Evolutionary conservation across 2,888 invertebrate genomes (phyloP), one percentile per base, ranked within the genome.

Genomic region (Rhagonycha lutea): DNA sequence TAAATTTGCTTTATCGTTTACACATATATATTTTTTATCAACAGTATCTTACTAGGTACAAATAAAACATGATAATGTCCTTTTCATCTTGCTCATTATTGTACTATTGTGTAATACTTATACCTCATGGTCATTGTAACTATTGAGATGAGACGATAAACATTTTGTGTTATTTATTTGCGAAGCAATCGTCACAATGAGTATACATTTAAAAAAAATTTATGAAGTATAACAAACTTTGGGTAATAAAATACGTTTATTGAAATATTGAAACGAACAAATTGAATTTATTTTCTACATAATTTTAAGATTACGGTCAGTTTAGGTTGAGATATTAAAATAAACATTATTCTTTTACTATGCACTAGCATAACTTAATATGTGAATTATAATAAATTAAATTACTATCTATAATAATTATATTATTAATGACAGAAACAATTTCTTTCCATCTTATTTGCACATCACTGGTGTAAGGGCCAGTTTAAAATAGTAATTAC

Each of bases 1-100:
- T 74, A 74, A 77, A 69, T 72, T 73, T 47, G 69, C 28, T 68
- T 32, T 63, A 70, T 71, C 69, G 63, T 82, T 82, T 82, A 78
- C 84, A 84, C 83, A 84, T 84, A 47, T 47, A 47, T n/a, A 47
- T 82, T 82, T 83, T 80, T 83, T 83, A 84, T 84, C 83, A 80
- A 78, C 77, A 74, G 73, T 78, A 83, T 84, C 82, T 82, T 80
- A 81, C 80, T 81, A 83, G 81, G 81, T 83, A 83, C 83, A 84
- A 47, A 47, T 47, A 47, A 83, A 83, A 82, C 83, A 81, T 83
- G 82, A 81, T 83, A 84, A 85, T 85, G 83, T 84, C 84, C 83
- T 84, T 83, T 84, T 84, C 84, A 84, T 84, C 82, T 83, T 82
- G 84, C 84, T 86, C 85, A 86, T 86, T 86, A 86, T 82, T 72